Evolutionary conservation across 2,888 invertebrate genomes (phyloP).

Genomic region (Psococerastis gibbosa): DNA sequence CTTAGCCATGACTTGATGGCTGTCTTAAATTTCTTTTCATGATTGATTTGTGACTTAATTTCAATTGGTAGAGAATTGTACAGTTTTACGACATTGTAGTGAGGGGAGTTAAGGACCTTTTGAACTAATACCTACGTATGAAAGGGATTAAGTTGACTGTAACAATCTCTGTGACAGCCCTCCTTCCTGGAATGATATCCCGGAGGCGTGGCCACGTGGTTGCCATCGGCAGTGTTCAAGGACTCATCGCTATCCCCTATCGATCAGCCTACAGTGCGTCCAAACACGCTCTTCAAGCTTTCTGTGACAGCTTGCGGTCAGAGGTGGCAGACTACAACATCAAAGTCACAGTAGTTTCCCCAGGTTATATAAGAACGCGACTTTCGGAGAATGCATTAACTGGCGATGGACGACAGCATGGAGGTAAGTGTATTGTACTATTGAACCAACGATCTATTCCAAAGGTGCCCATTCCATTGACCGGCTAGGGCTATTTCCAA

Average conservation of each 20-base stretch:
- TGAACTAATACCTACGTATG: too few species aligned
- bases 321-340: conserved; percentile 64
- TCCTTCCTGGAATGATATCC: conserved; percentile 65
- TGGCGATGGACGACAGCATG: conserved; percentile 56
- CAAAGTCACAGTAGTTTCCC: conserved; percentile 73
- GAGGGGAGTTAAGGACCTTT: too few species aligned
- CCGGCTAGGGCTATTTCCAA: too few species aligned
- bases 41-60: too few species aligned
- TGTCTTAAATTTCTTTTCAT: too few species aligned
- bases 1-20: too few species aligned
- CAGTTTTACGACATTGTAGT: too few species aligned
- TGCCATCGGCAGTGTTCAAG: conserved; percentile 83
- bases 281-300: conserved; percentile 89
- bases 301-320: conserved; percentile 73
- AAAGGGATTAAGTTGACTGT: too few species aligned
- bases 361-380: conserved; percentile 77
- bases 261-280: conserved; percentile 78
- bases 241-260: conserved; percentile 74
- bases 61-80: too few species aligned
- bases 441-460: not conserved
- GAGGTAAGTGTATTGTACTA: conserved; percentile 34
- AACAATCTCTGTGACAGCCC: conserved; percentile 48
- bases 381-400: conserved; percentile 84
- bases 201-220: conserved; percentile 61
- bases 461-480: too few species aligned